These are phyloP conservation scores for Dipodomys merriami DNA, from an alignment of 2,113 vertebrate species.

Conservation along the genomic window DNA sequence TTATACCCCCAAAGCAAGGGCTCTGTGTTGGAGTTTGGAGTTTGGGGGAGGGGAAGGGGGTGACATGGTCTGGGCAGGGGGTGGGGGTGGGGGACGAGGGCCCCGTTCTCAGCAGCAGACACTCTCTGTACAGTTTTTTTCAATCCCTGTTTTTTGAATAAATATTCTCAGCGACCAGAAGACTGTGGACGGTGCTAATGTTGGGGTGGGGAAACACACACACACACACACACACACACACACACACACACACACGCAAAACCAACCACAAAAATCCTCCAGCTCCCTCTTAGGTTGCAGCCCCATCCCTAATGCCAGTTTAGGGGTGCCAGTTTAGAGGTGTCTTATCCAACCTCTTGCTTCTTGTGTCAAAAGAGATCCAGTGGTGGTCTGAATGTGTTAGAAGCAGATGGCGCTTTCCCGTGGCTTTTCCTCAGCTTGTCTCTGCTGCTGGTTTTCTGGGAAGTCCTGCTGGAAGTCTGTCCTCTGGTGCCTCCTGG, in stretches of 20 bases:
- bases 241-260: too few species aligned
- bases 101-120: slow-evolving; percentile 78
- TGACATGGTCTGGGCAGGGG: too few species aligned
- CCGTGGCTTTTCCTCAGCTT: background rate
- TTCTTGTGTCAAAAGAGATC: background rate
- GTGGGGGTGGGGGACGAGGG: slow-evolving; percentile 33
- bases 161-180: slow-evolving; percentile 82
- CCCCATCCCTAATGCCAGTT: background rate
- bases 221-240: too few species aligned
- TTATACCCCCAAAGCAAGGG: slow-evolving; percentile 40
- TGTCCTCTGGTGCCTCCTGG: background rate
- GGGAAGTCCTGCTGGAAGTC: background rate
- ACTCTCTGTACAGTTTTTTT: slow-evolving; percentile 85
- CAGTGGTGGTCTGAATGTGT: background rate
- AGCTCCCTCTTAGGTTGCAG: background rate
- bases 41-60: background rate
- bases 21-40: slow-evolving; percentile 58
- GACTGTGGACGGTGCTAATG: slow-evolving; percentile 66
- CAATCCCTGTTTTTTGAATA: slow-evolving; percentile 84
- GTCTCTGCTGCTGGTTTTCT: background rate
- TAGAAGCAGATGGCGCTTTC: background rate
- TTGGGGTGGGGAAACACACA: too few species aligned
- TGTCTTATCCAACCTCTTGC: background rate
- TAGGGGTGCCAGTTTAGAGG: background rate
- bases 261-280: background rate